Conservation (phyloP, 30 jellyfish, hydroid and myxozoan genomes). For the Catostylus mosaicus region DNA sequence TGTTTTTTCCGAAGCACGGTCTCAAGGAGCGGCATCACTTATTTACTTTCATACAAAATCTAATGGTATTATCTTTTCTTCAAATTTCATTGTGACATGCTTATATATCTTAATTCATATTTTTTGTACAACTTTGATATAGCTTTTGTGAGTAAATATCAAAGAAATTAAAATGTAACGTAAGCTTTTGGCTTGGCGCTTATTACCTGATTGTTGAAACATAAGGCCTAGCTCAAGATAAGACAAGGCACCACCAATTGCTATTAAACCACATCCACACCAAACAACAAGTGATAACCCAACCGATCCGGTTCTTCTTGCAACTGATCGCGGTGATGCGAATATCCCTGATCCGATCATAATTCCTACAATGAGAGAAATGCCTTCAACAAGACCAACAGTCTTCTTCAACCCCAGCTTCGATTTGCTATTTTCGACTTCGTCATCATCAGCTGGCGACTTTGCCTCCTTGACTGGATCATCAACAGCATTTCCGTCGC, state of each 20-base stretch:
- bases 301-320: slow-evolving; percentile 56
- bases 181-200: too few species aligned
- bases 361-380: slow-evolving; percentile 62
- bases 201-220: slow-evolving; percentile 67
- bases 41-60: too few species aligned
- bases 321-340: slow-evolving; percentile 89
- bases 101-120: too few species aligned
- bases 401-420: slow-evolving; percentile 25
- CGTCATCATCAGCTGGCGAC: neutral
- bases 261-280: slow-evolving; percentile 86
- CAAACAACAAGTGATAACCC: slow-evolving; percentile 87
- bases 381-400: slow-evolving; percentile 63
- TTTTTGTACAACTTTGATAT: too few species aligned
- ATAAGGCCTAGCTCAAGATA: slow-evolving; percentile 86
- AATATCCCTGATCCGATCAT: slow-evolving; percentile 96
- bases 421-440: neutral
- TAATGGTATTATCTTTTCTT: too few species aligned
- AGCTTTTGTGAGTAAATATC: too few species aligned
- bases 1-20: too few species aligned
- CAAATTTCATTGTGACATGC: too few species aligned
- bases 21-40: too few species aligned
- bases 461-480: neutral
- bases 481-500: neutral
- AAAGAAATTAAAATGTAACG: too few species aligned
- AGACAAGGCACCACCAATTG: slow-evolving; percentile 78